phyloP scores from a whole-genome alignment of 2,888 invertebrate species.

The Drosophila rellima region DNA sequence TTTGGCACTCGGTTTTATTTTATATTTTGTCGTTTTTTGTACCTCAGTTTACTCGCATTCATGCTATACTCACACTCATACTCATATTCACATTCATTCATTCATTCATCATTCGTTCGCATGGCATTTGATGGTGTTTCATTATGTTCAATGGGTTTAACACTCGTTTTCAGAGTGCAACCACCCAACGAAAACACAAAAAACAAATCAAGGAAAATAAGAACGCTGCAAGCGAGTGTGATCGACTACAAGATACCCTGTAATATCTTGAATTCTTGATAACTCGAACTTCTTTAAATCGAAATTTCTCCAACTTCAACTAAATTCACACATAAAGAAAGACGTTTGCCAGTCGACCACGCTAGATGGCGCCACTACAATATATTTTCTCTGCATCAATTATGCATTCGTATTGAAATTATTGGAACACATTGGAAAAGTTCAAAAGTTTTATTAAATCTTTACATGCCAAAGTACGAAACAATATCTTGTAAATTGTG shows the following conservation, averaged over 20 bases:
- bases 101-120: slow-evolving; percentile 41
- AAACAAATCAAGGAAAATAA: background rate
- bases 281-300: too few species aligned
- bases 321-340: background rate
- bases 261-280: too few species aligned
- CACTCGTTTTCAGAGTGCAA: slow-evolving; percentile 32
- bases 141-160: slow-evolving; percentile 37
- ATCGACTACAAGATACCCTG: background rate
- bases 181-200: slow-evolving; percentile 23
- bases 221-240: background rate
- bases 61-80: background rate
- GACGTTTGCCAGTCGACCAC: too few species aligned
- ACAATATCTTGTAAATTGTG: background rate
- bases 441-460: background rate
- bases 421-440: background rate
- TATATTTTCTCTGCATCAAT: too few species aligned
- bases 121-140: slow-evolving; percentile 33
- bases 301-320: too few species aligned
- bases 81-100: slow-evolving; percentile 28
- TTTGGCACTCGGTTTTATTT: slow-evolving; percentile 43
- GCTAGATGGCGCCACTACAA: too few species aligned
- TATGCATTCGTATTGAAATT: background rate
- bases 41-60: too few species aligned
- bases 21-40: slow-evolving; percentile 17
- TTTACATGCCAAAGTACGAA: background rate